These are phyloP conservation scores for Euzetes globulus DNA, from an alignment of 2,888 invertebrate species.

Conservation along the genomic window DNA sequence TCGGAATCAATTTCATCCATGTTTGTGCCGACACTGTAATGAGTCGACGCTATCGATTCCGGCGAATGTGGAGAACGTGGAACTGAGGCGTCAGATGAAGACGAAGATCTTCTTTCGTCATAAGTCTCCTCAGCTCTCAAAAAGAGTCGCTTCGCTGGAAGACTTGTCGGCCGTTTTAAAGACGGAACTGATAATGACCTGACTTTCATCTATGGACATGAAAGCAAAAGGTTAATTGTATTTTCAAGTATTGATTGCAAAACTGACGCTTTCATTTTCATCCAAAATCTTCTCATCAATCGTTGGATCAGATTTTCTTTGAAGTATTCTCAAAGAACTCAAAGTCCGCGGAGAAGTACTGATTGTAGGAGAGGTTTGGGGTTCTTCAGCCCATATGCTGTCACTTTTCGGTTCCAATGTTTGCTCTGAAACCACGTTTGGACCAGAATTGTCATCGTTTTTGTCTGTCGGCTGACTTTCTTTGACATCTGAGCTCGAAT, in stretches of 20 bases:
- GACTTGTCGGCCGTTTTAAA: constrained; percentile 1
- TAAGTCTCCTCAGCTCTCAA: background rate
- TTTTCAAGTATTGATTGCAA: background rate
- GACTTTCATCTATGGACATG: background rate
- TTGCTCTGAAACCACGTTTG: background rate
- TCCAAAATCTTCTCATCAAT: background rate
- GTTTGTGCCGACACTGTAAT: background rate
- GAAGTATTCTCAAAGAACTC: background rate
- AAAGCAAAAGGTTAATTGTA: background rate
- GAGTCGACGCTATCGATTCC: constrained; percentile 9
- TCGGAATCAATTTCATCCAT: constrained; percentile 8
- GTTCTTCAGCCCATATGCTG: background rate
- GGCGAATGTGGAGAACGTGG: background rate
- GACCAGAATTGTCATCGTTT: background rate
- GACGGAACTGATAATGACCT: constrained; percentile 1
- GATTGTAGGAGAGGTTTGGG: background rate
- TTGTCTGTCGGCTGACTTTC: background rate
- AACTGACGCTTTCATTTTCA: background rate
- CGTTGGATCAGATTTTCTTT: constrained; percentile 19
- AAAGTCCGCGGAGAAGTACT: background rate
- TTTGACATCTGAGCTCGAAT: constrained; percentile 17
- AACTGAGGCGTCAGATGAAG: background rate
- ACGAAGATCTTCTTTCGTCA: constrained; percentile 6
- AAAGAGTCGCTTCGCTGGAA: background rate
- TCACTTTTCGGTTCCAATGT: background rate